Evolutionary conservation across 2,113 vertebrate genomes (phyloP).

Genomic region (Chlorodrepanis virens): DNA sequence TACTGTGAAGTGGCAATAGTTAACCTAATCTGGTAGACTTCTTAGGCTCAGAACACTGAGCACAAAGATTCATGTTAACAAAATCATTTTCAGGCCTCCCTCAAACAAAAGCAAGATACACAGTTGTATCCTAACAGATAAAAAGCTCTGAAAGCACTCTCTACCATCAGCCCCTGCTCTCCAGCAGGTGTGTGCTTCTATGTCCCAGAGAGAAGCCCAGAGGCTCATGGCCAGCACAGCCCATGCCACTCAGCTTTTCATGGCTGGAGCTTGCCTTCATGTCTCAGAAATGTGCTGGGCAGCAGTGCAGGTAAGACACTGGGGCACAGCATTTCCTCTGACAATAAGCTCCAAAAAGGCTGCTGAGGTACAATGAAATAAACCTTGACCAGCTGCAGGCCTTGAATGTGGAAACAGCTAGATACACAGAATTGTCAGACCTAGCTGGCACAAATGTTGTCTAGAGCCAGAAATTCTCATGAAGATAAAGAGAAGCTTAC

Average conservation of each 20-base stretch:
- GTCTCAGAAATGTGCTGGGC: not conserved
- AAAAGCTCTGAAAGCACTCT: not conserved
- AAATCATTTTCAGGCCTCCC: not conserved
- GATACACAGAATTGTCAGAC: not conserved
- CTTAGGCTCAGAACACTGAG: not conserved
- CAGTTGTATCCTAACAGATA: not conserved
- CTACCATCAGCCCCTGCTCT: not conserved
- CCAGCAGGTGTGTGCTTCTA: not conserved
- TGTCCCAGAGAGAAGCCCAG: not conserved
- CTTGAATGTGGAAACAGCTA: not conserved
- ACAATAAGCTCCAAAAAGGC: not conserved
- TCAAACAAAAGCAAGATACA: not conserved
- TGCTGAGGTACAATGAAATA: not conserved
- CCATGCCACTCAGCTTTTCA: not conserved
- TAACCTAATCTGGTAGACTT: not conserved
- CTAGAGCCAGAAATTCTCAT: not conserved
- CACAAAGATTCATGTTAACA: not conserved
- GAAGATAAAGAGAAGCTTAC: not conserved
- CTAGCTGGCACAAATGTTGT: not conserved
- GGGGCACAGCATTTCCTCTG: not conserved
- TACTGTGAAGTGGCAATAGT: not conserved
- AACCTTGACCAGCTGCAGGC: not conserved
- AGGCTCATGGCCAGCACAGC: not conserved
- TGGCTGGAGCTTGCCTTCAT: not conserved
- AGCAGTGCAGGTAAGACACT: not conserved